These are phyloP conservation scores for Macroteleia sp. DNA, from an alignment of 2,888 invertebrate species.

Conservation along the genomic window DNA sequence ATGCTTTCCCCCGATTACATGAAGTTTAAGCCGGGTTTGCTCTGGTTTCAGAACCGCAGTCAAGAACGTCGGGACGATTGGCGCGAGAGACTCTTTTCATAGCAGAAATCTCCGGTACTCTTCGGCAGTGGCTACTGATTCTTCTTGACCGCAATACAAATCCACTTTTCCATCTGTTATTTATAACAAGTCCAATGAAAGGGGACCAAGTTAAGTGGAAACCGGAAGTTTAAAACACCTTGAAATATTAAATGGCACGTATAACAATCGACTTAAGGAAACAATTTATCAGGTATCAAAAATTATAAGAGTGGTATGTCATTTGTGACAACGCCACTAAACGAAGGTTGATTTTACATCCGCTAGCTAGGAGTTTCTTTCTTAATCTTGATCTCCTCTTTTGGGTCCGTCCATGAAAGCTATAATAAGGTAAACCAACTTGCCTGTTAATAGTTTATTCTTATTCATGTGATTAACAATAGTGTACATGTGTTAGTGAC, in stretches of 20 bases:
- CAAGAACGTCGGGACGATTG: conserved; percentile 49
- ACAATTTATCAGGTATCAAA: conserved; percentile 21
- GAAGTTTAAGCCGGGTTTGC: conserved; percentile 70
- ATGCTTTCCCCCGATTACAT: conserved; percentile 63
- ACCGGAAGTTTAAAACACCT: conserved; percentile 38
- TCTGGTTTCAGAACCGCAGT: conserved; percentile 65
- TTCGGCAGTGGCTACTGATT: conserved; percentile 56
- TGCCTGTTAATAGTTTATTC: no score
- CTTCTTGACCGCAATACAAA: conserved; percentile 30
- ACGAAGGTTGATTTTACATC: conserved; percentile 21
- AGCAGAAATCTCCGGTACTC: conserved; percentile 65
- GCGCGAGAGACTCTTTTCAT: conserved; percentile 49
- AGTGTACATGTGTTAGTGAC: no score
- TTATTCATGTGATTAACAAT: no score
- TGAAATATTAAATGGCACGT: neutral
- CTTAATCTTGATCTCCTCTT: conserved; percentile 3
- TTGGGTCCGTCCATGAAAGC: no score
- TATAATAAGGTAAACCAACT: no score
- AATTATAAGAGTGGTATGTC: conserved; percentile 9
- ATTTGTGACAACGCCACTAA: neutral
- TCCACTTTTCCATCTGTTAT: conserved; percentile 1
- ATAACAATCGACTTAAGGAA: neutral
- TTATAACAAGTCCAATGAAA: neutral
- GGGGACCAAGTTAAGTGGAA: conserved; percentile 18
- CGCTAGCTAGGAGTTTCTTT: conserved; percentile 38